Base-by-base conservation (phyloP, 2,888 invertebrate genomes). In the Agriopis marginaria region DNA sequence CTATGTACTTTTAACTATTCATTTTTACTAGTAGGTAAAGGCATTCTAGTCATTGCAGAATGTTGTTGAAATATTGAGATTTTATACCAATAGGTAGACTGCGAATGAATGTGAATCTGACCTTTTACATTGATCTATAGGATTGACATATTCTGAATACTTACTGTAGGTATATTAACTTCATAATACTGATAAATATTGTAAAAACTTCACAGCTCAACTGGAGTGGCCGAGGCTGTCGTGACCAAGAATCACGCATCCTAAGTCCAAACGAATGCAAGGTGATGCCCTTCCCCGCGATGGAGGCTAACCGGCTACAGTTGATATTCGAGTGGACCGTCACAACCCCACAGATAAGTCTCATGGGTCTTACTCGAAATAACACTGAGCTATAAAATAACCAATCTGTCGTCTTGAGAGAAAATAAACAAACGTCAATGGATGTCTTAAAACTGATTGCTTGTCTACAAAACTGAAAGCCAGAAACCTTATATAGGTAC, bases 161-260 rank as follows among this genome's bases (percentile, higher is more conserved):
- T 54, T 54, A 3, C 39, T 65, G 14, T 58, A 49, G 42, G 64
- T 42, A 44, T 17, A 32, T 45, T 23, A 51, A 45, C 70, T 76
- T 68, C 75, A 75, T 77, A 23, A 79, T 77, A 83, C 77, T 88
- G 81, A 87, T 82, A 69, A 32, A 51, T 77, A 76, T 72, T 86
- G 76, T 89, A 84, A 86, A 87, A 86, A 85, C 87, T 90, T 86
- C 89, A 86, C 90, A 91, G 90, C 89, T 88, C 82, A 76, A 81
- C 86, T 83, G 86, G 86, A 85, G 82, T 83, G 84, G 80, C 82
- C 74, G 81, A 80, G 81, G 81, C 83, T 79, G 83, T 80, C 81
- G 82, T 82, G 85, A 83, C 75, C 81, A 72, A 79, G 77, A 75
- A 75, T 84, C 83, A 82, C 82, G 77, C 82, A 76, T 72, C 77